A percentile compares a stretch with the other conserved stretches of the same genome.
phyloP scores from a whole-genome alignment of 2,888 invertebrate species.

The Tenthredo mesomela region DNA sequence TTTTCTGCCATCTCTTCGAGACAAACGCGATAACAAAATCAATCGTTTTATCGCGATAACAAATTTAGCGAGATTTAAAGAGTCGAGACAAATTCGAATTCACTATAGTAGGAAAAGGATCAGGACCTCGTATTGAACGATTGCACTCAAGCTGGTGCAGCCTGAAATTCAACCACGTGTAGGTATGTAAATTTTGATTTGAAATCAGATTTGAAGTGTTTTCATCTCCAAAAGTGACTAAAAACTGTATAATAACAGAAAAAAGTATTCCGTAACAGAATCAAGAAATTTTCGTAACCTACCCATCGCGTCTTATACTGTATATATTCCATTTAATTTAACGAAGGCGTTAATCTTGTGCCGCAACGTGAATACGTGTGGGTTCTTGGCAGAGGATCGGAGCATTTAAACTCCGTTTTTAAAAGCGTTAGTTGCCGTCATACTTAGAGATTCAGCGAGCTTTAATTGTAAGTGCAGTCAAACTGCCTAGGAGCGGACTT shows the following conservation, averaged over 20 bases:
- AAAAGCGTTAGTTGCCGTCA: slow-evolving; percentile 27
- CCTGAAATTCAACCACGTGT: neutral
- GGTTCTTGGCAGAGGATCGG: slow-evolving; percentile 6
- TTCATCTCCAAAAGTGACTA: neutral
- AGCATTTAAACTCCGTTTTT: slow-evolving; percentile 17
- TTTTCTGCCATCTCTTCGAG: neutral
- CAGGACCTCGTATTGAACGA: slow-evolving; percentile 50
- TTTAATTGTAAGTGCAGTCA: slow-evolving; percentile 48
- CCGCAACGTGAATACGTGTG: slow-evolving; percentile 23
- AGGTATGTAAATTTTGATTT: neutral
- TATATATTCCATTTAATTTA: neutral
- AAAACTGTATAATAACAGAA: neutral
- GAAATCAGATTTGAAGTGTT: too few relatives aligned
- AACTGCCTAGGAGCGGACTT: slow-evolving; percentile 11
- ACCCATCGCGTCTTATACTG: neutral
- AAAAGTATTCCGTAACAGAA: neutral
- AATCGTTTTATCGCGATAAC: neutral
- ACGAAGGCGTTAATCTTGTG: slow-evolving; percentile 42
- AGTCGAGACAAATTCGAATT: neutral
- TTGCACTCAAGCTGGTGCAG: slow-evolving; percentile 17
- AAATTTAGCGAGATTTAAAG: slow-evolving; percentile 4
- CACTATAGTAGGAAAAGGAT: slow-evolving; percentile 63
- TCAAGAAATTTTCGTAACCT: neutral
- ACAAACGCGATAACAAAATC: neutral
- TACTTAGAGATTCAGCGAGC: slow-evolving; percentile 33